Conservation (phyloP, 2,888 invertebrate genomes). For the Stratiomys singularior region DNA sequence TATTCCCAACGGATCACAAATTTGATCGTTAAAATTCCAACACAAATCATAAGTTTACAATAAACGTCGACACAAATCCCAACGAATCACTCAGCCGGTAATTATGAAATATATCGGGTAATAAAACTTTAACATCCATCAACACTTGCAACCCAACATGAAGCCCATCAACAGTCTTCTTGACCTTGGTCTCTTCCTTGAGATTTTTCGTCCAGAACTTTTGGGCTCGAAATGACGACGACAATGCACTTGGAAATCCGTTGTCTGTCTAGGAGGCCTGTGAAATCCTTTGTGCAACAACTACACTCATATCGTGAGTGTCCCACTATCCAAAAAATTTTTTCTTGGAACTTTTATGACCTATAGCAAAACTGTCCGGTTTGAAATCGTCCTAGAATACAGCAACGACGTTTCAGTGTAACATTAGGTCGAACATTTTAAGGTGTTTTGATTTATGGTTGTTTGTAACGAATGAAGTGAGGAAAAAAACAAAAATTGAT, state of each 20-base stretch:
- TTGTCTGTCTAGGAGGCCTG: not conserved
- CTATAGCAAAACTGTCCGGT: not conserved
- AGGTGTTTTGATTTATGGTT: slow-evolving; percentile 36
- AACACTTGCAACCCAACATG: slow-evolving; percentile 5
- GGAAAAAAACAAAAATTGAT: not conserved
- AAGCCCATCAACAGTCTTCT: not conserved
- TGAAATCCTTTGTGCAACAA: not conserved
- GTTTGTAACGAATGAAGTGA: slow-evolving; percentile 15
- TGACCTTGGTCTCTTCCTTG: slow-evolving; percentile 15
- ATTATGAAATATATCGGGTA: slow-evolving; percentile 17
- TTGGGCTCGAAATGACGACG: not conserved
- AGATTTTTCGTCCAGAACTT: not conserved
- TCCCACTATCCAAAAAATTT: not conserved
- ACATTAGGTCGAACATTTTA: slow-evolving; percentile 5
- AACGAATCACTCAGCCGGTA: slow-evolving; percentile 32
- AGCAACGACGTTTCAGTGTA: not conserved
- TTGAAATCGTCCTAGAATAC: slow-evolving; percentile 8
- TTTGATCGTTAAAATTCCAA: not conserved
- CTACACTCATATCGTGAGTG: not conserved
- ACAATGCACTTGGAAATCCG: not conserved
- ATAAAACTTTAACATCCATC: slow-evolving; percentile 43
- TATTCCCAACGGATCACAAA: not conserved
- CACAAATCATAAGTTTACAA: slow-evolving; percentile 32
- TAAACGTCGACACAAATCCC: slow-evolving; percentile 37
- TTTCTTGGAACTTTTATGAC: slow-evolving; percentile 26